Conservation (phyloP, 2,113 vertebrate genomes). For the Neopipo cinnamomea region DNA sequence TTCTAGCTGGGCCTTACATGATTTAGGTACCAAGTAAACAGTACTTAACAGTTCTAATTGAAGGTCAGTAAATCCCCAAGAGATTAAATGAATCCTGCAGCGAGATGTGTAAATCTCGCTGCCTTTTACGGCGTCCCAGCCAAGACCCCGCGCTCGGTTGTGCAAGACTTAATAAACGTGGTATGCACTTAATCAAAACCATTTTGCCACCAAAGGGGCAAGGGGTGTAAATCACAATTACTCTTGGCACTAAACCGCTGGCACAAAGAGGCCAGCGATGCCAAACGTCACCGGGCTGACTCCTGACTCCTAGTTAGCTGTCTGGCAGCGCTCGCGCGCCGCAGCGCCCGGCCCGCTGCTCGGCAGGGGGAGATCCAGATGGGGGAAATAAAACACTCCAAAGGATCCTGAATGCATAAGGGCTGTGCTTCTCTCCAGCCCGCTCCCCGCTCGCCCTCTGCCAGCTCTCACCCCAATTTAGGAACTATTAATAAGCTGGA, state of each 20-base stretch:
- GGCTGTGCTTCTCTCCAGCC: background rate
- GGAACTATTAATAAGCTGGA: conserved; percentile 63
- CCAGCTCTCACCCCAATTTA: conserved; percentile 61
- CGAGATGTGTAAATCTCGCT: conserved; percentile 78
- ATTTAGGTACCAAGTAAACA: conserved; percentile 82
- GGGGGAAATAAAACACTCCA: conserved; percentile 45
- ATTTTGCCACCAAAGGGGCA: conserved; percentile 80
- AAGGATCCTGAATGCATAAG: background rate
- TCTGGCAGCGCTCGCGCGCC: conserved; percentile 33
- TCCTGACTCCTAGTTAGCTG: conserved; percentile 52
- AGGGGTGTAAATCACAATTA: conserved; percentile 79
- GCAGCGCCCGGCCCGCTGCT: conserved; percentile 36
- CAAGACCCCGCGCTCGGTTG: conserved; percentile 58
- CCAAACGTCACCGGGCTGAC: conserved; percentile 58
- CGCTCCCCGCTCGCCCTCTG: background rate
- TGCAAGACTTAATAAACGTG: conserved; percentile 79
- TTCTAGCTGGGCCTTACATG: conserved; percentile 52
- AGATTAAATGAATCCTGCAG: conserved; percentile 79
- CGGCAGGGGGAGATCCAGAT: conserved; percentile 61
- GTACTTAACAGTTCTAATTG: conserved; percentile 82
- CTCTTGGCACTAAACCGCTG: conserved; percentile 75
- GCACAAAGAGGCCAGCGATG: conserved; percentile 70
- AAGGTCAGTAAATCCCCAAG: conserved; percentile 84
- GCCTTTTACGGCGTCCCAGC: conserved; percentile 69
- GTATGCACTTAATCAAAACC: conserved; percentile 84